A percentile compares a stretch with the other conserved stretches of the same genome.
phyloP scores from a whole-genome alignment of 2,888 invertebrate species.

The Frankliniella fusca region DNA sequence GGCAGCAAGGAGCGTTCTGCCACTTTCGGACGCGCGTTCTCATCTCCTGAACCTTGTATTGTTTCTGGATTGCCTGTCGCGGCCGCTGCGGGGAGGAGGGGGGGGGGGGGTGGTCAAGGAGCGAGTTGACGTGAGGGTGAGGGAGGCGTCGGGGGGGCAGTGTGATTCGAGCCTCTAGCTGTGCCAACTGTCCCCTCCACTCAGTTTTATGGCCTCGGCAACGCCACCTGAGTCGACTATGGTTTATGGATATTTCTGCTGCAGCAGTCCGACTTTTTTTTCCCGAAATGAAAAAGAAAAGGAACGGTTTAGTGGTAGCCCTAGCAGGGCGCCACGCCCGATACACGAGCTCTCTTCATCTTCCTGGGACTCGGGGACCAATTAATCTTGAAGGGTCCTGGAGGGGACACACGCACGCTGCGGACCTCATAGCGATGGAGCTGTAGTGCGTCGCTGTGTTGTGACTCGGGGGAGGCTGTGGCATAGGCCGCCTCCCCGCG shows the following conservation, averaged over 20 bases:
- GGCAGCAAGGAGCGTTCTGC: too few species aligned
- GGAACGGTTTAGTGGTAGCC: too few species aligned
- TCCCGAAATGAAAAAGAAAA: too few species aligned
- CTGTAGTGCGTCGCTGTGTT: not conserved
- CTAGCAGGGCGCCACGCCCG: too few species aligned
- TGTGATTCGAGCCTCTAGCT: not conserved
- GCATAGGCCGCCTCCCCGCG: not conserved
- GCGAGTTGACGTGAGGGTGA: not conserved
- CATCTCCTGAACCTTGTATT: too few species aligned
- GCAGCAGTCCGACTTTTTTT: too few species aligned
- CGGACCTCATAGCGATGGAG: not conserved
- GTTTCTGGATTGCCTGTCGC: too few species aligned
- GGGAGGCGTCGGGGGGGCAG: not conserved
- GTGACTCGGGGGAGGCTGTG: not conserved
- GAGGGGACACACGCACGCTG: not conserved
- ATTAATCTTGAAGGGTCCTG: not conserved
- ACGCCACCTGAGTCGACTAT: too few species aligned
- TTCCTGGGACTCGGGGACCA: conserved; percentile 1
- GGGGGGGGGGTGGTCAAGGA: not conserved
- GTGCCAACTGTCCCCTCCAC: not conserved
- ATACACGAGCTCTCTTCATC: not conserved
- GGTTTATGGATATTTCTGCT: too few species aligned
- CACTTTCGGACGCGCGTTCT: too few species aligned
- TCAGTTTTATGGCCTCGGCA: too few species aligned
- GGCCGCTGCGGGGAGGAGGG: not conserved